Evolutionary conservation across 35 echinoderm and acorn worm genomes (phyloP).

Genomic region (Hemicentrotus pulcherrimus): DNA sequence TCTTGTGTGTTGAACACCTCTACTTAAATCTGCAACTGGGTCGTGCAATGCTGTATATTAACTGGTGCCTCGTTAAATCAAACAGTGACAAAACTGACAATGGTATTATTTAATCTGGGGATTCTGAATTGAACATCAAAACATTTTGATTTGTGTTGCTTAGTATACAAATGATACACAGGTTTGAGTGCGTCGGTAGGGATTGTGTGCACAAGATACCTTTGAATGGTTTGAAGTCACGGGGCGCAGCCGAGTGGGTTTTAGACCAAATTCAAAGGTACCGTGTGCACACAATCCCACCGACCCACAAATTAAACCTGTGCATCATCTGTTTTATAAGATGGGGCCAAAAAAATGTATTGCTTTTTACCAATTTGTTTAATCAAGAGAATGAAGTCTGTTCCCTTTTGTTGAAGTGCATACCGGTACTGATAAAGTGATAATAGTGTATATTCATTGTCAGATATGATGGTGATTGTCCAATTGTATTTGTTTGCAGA

Average conservation of each 20-base stretch:
- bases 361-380: neutral
- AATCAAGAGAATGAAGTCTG: neutral
- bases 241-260: no score
- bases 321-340: no score
- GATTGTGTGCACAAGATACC: no score
- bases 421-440: neutral
- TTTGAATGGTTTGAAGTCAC: no score
- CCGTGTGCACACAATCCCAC: no score
- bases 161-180: no score
- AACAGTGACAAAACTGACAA: neutral
- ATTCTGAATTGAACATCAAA: neutral
- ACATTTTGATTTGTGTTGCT: no score
- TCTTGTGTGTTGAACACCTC: neutral
- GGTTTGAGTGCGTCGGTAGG: no score
- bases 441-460: neutral
- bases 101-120: neutral
- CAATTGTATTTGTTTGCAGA: neutral
- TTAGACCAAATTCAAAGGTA: no score
- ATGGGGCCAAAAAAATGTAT: no score
- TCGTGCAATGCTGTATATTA: neutral
- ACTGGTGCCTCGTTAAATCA: neutral
- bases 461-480: neutral
- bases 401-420: no score
- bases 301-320: no score
- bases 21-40: neutral